These are phyloP conservation scores for Drosophila obscura DNA, from an alignment of 1,140 invertebrate genomes.

Conservation along the genomic window DNA sequence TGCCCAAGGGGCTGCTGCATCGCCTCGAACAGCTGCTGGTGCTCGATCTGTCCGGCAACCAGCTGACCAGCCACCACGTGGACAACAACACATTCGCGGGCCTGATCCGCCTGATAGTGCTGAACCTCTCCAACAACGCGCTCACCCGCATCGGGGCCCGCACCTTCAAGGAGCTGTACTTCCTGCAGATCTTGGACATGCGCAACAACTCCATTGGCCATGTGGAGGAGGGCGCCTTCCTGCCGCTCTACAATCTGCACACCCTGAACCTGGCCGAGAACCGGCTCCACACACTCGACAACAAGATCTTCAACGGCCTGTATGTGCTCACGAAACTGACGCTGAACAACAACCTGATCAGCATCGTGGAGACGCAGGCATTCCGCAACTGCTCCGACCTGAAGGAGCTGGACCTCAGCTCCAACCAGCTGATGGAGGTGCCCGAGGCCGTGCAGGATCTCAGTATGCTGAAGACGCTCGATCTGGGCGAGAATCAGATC, in stretches of 20 bases:
- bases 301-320: slow-evolving; percentile 91
- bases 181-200: slow-evolving; percentile 91
- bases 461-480: slow-evolving; percentile 90
- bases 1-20: slow-evolving; percentile 88
- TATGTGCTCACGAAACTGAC: slow-evolving; percentile 91
- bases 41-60: slow-evolving; percentile 90
- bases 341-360: slow-evolving; percentile 91
- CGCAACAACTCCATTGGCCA: slow-evolving; percentile 91
- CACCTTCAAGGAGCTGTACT: slow-evolving; percentile 92
- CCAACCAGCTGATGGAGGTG: slow-evolving; percentile 90
- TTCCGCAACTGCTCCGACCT: slow-evolving; percentile 92
- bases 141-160: slow-evolving; percentile 87
- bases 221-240: slow-evolving; percentile 91
- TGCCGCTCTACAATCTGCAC: slow-evolving; percentile 92
- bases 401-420: slow-evolving; percentile 92
- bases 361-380: slow-evolving; percentile 89
- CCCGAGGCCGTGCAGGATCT: slow-evolving; percentile 91
- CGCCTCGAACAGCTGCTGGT: slow-evolving; percentile 88
- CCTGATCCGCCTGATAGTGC: slow-evolving; percentile 88
- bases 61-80: slow-evolving; percentile 88
- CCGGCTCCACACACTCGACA: slow-evolving; percentile 89
- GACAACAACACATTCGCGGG: slow-evolving; percentile 88
- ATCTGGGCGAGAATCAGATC: slow-evolving; percentile 92
- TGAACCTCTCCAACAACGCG: slow-evolving; percentile 89
- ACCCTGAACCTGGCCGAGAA: slow-evolving; percentile 91